Percentiles rank a stretch among this genome's conserved stretches.
Conservation (phyloP, 2,113 vertebrate genomes). For the cat (Felis catus) region F.catus_Fca126_mat1.0 CM031414.1:138812501-138813000, state of each 20-base stretch:
- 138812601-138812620: slow-evolving; percentile 60
- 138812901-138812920: neutral
- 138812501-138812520: slow-evolving; percentile 44
- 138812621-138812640: slow-evolving; percentile 65
- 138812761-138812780: slow-evolving; percentile 62
- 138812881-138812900: neutral
- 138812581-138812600: slow-evolving; percentile 61
- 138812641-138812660: slow-evolving; percentile 19
- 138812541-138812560: neutral
- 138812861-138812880: slow-evolving; percentile 15
- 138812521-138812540: slow-evolving; percentile 33
- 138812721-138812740: slow-evolving; percentile 66
- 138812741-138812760: slow-evolving; percentile 63
- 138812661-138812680: slow-evolving; percentile 47
- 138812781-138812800: slow-evolving; percentile 56
- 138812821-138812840: slow-evolving; percentile 31
- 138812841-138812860: slow-evolving; percentile 53
- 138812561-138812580: slow-evolving; percentile 41
- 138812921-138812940: neutral
- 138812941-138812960: neutral
- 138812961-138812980: neutral
- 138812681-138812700: slow-evolving; percentile 72
- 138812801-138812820: slow-evolving; percentile 33
- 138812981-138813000: neutral
- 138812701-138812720: slow-evolving; percentile 74